Evolutionary conservation across 2,113 vertebrate genomes (phyloP), one percentile per base, ranked within the genome.

Genomic region (Pygathrix nemaeus): DNA sequence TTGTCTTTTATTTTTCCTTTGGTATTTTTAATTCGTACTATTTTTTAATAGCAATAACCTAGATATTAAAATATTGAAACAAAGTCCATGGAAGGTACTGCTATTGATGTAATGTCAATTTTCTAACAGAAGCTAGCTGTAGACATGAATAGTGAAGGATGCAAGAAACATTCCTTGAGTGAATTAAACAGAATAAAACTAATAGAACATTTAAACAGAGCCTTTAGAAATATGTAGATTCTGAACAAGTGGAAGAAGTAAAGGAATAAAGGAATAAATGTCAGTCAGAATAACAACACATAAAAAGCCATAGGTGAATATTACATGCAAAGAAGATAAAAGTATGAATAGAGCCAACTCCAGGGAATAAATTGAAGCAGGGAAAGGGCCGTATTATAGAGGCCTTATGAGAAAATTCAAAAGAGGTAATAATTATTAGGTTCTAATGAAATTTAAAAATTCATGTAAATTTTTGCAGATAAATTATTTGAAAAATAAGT

Each of bases 161-260:
- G 7, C n/a, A 72, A 78, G 11, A 68, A 50, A 57, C 6, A 2
- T 27, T 40, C 2, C 4, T 87, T 38, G 8, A 66, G 25, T 90
- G 76, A 61, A 64, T 48, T 43, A 70, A 90, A 20, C 8, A 57
- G 32, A 61, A 78, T 68, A 83, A 72, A 2, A 35, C 14, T 35
- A 94, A 52, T 78, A 78, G 43, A 88, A 61, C 94, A 76, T 86
- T 96, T 52, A 86, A 14, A 55, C 0, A 38, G 25, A 16, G 25
- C 6, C 61, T 68, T 96, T 76, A 38, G 40, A 97, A 83, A 90
- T 90, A 45, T 57, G 93, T 87, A 90, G 17, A 3, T 86, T 66
- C 52, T 72, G 61, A 90, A 75, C n/a, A 94, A 95, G 70, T 20
- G 6, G 40, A 89, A 96, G 32, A 11, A 79, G 48, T 78, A 64